These are phyloP conservation scores for Hexactinellida sp. DNA, from an alignment of 37 sponge, comb jelly and placozoan genomes.

Conservation along the genomic window DNA sequence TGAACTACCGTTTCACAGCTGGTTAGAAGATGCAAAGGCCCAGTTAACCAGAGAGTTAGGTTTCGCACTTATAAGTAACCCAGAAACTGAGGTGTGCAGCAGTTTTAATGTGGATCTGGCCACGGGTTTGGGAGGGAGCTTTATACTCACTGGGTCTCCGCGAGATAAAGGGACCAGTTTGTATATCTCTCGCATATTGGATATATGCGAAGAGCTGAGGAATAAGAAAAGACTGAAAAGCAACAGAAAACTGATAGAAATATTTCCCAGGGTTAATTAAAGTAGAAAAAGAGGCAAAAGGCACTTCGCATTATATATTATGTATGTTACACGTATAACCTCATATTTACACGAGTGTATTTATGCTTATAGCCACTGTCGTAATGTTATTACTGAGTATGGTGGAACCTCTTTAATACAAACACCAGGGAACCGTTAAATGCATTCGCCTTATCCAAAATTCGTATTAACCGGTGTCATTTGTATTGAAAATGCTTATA, in stretches of 20 bases:
- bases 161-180: slow-evolving; percentile 1
- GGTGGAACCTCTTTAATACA: too few relatives aligned
- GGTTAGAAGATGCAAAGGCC: neutral
- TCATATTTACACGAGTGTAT: too few relatives aligned
- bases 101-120: neutral
- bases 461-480: too few relatives aligned
- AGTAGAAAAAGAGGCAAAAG: too few relatives aligned
- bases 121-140: neutral
- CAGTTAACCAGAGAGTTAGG: neutral
- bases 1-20: neutral
- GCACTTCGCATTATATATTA: too few relatives aligned
- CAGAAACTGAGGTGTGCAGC: neutral
- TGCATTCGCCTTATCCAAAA: too few relatives aligned
- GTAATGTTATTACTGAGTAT: too few relatives aligned
- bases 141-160: neutral
- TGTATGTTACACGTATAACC: too few relatives aligned
- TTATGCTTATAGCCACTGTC: too few relatives aligned
- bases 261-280: neutral
- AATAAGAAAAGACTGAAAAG: neutral
- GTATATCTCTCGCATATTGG: neutral
- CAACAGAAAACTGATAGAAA: neutral
- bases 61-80: neutral
- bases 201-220: neutral
- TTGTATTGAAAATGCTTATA: too few relatives aligned
- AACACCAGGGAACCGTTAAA: too few relatives aligned